Base-by-base conservation (phyloP, 37 sponge, comb jelly and placozoan species). In the Beroe forskalii region DNA sequence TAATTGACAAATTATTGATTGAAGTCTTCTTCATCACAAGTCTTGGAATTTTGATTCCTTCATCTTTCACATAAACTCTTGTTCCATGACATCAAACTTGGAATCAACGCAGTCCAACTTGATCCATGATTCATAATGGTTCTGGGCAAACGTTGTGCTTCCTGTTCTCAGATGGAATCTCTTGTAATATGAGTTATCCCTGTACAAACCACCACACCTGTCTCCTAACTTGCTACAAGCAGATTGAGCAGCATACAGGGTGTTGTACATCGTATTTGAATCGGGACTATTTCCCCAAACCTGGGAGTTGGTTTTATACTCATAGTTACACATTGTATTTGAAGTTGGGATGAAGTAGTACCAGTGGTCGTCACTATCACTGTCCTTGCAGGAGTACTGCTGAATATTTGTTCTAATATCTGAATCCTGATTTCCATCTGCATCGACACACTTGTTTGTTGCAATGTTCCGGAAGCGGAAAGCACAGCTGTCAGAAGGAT, bases 271-370 rank as follows among this genome's bases (percentile, higher is more conserved):
- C 12, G 55, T 48, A 12, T 48, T 12, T 17, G 12, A 6, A 48
- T 48, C 55, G 12, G 55, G 55, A 12, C 55, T 48, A 12, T 48
- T 48, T 6, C 55, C 55, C 55, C 55, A 48, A 6, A 48, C 6
- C 55, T 48, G 55, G 12, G 55, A 6, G 55, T 48, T 48, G 12
- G 6, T 48, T 12, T 12, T 6, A 17, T 17, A 12, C 55, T 48
- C 55, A 48, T 48, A 48, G 12, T 6, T 17, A 12, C 55, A 48
- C 55, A 48, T 12, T 12, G 12, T 6, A 48, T 48, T 12, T 12
- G 6, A 6, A 48, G 86, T 80, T 40, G 86, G 86, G 31, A 80
- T 40, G 86, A 80, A 80, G 48, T 80, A 80, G 86, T 33, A 80
- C 86, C 86, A 80, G 55, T 80, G 86, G 48, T 80, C 86, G 30